A percentile compares a stretch with the other conserved stretches of the same genome.
Evolutionary conservation across 2,888 invertebrate species (phyloP).

Genomic region (Oscheius myriophilus): DNA sequence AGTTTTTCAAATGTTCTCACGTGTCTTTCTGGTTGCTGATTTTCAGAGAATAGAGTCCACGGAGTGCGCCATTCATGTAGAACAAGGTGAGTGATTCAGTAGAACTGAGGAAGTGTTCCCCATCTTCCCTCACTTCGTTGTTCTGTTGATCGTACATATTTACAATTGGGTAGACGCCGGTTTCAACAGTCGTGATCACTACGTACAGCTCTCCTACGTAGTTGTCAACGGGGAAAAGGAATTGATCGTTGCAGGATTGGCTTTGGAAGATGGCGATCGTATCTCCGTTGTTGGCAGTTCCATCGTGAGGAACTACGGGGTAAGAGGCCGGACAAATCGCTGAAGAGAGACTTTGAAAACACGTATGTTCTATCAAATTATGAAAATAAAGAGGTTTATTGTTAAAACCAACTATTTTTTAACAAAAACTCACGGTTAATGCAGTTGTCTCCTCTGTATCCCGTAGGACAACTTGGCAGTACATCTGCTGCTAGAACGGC

Average conservation of each 20-base stretch:
- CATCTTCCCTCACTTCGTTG: not conserved
- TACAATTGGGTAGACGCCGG: constrained; percentile 34
- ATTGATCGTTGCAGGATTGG: constrained; percentile 36
- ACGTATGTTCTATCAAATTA: too few species aligned
- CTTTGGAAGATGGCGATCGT: constrained; percentile 29
- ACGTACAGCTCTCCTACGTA: constrained; percentile 40
- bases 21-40: constrained; percentile 33
- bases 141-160: constrained; percentile 40
- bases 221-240: constrained; percentile 42
- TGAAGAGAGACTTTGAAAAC: too few species aligned
- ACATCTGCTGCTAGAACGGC: not conserved
- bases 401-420: too few species aligned
- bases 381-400: too few species aligned
- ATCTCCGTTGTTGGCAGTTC: constrained; percentile 27
- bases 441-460: constrained; percentile 50
- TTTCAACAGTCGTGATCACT: constrained; percentile 31
- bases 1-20: constrained; percentile 24
- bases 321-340: constrained; percentile 13
- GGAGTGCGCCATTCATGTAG: constrained; percentile 20
- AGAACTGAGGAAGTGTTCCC: not conserved
- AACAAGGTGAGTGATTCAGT: constrained; percentile 1
- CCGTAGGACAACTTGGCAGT: constrained; percentile 41
- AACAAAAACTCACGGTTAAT: constrained; percentile 12
- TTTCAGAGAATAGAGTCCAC: constrained; percentile 40
- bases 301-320: constrained; percentile 10